Evolutionary conservation across 2,888 invertebrate species (phyloP), one percentile per base, ranked within the genome.

Genomic region (Malacosoma neustria): DNA sequence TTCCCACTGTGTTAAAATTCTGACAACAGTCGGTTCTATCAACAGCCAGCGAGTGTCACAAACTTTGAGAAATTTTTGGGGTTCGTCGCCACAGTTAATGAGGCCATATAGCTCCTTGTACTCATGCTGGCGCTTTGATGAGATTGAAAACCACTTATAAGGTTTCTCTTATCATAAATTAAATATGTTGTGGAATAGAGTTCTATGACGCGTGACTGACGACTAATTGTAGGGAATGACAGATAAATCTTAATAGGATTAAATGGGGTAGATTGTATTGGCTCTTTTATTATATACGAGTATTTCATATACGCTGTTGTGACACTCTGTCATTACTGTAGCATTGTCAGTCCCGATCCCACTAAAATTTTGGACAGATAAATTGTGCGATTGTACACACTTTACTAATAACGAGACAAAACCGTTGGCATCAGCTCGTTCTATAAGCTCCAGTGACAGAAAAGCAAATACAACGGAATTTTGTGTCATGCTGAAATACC

Each of bases 291-390:
- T 7, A 7, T 15, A 5, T 15, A n/a, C n/a, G 5, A 61, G 34
- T n/a, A 54, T 48, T 37, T 29, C 37, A 35, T 48, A 33, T 3
- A 66, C 58, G 5, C 62, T 43, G 35, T 59, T 57, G 37, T 59
- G 48, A 1, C 39, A 11, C 1, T 63, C 60, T 11, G 51, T 55
- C 64, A 66, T 61, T 2, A 60, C 59, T 7, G 57, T 44, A 1
- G 65, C 65, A 45, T 66, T 66, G 30, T 63, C 62, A 1, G 56
- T 54, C 2, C 59, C 61, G 4, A 62, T 49, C 3, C 56, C 62
- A 35, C 56, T 37, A 34, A 61, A 35, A 31, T 53, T 50, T 42
- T 47, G 15, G 14, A 45, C 36, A 11, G 14, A 9, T 12, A 54
- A n/a, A 15, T 36, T 33, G 32, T 43, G 13, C 29, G 29, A 9